These are phyloP conservation scores for Aegotheles bennettii DNA, from an alignment of 2,113 vertebrate genomes.

Conservation along the genomic window DNA sequence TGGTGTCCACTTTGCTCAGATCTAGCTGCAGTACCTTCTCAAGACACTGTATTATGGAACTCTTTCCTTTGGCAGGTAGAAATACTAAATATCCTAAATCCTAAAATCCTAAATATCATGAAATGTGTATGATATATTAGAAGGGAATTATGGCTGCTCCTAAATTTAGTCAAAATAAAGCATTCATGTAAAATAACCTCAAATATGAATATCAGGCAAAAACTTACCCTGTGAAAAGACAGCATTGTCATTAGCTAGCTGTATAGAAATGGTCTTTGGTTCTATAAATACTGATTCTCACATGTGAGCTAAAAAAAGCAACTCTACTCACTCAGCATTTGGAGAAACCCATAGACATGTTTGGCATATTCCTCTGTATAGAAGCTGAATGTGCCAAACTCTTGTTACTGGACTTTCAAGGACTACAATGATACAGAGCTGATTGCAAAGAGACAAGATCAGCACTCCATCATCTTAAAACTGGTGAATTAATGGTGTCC, in stretches of 20 bases:
- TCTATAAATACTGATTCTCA: constrained; percentile 21
- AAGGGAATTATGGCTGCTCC: neutral
- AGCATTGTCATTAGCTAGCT: constrained; percentile 39
- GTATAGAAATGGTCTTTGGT: neutral
- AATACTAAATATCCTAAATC: neutral
- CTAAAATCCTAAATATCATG: neutral
- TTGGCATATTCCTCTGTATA: neutral
- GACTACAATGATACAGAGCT: neutral
- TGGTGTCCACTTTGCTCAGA: neutral
- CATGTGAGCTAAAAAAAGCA: neutral
- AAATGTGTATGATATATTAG: neutral
- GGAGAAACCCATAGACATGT: neutral
- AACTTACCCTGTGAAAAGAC: neutral
- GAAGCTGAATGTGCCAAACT: neutral
- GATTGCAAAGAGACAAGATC: neutral
- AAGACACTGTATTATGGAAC: neutral
- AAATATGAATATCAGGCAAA: neutral
- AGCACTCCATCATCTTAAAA: neutral
- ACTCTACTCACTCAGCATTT: constrained; percentile 2
- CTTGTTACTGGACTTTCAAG: neutral
- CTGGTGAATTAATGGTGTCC: neutral
- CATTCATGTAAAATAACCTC: neutral
- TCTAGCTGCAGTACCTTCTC: neutral
- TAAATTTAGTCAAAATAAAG: constrained; percentile 19
- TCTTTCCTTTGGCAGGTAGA: neutral